A percentile compares a stretch with the other conserved stretches of the same genome.
phyloP scores from a whole-genome alignment of 1,140 invertebrate species.

The Drosophila sproati region DNA sequence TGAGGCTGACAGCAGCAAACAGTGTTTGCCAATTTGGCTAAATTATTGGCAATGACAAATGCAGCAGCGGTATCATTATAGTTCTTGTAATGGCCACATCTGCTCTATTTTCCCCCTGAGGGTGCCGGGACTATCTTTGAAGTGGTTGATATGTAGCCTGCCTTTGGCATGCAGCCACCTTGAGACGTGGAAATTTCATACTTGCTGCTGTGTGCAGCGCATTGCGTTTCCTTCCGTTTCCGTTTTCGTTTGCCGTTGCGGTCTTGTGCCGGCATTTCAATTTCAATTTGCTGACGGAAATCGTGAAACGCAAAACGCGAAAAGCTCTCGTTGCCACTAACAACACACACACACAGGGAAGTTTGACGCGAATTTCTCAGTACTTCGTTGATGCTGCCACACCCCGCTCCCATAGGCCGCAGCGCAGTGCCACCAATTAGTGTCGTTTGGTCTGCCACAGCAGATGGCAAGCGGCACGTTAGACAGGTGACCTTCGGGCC shows the following conservation, averaged over 20 bases:
- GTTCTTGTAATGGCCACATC: background rate
- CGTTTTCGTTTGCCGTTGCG: constrained; percentile 41
- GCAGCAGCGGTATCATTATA: background rate
- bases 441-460: constrained; percentile 26
- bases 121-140: too few species aligned
- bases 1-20: too few species aligned
- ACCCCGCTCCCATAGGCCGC: background rate
- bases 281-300: constrained; percentile 75
- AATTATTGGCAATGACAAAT: constrained; percentile 38
- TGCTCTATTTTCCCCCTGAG: background rate
- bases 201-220: constrained; percentile 45
- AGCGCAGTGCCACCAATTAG: constrained; percentile 68
- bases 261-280: constrained; percentile 56
- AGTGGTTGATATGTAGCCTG: background rate
- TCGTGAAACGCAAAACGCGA: constrained; percentile 45
- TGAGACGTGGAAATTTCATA: constrained; percentile 53
- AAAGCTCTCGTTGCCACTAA: constrained; percentile 40
- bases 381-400: background rate
- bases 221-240: constrained; percentile 64
- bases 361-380: constrained; percentile 34
- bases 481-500: constrained; percentile 19
- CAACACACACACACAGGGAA: constrained; percentile 29
- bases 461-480: background rate
- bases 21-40: constrained; percentile 49
- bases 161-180: constrained; percentile 24